Evolutionary conservation across 1,140 invertebrate genomes (phyloP), one percentile per base, ranked within the genome.

Genomic region (Branchinecta lynchi): DNA sequence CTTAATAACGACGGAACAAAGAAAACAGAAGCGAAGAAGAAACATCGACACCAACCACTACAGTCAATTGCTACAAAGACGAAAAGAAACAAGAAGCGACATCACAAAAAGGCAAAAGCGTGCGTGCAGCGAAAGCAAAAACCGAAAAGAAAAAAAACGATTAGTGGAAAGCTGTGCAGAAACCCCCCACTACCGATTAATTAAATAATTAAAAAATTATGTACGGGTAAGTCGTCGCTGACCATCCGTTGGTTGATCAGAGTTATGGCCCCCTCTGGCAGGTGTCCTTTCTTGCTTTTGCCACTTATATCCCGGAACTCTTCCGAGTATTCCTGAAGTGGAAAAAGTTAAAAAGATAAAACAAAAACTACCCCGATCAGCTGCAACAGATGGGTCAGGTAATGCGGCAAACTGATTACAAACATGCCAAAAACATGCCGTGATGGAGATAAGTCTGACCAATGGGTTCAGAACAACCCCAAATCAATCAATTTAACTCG

Each of bases 191-290:
- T 65, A 66, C n/a, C 43, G 15, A 15, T 46, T 46, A 66, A 71
- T 77, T 79, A 79, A 77, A 77, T 76, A 32, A 32, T 74, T 77
- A 77, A 76, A 76, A 78, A 78, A 77, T 80, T 76, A 77, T 81
- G 85, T 89, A 92, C 89, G 87, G 92, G 90, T 84, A 93, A 84
- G 82, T 96, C 92, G 82, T 95, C 92, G 80, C 87, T 87, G 76
- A 96, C 93, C 71, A 89, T 88, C 75, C 93, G 87, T 79, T 96
- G 93, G 84, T 95, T 93, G 80, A 98, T 93, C 74, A 98, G 86
- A 70, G 91, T 96, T 80, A 98, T 96, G 77, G 88, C 89, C 71
- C 90, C 90, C 74, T 92, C 89, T 72, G 89, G 88, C 75, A 91
- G 83, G 73, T 89, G 86, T 80, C 91, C 89, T 84, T 93, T 93